phyloP scores from a whole-genome alignment of 2,888 invertebrate genomes.

The Andrena minutula region DNA sequence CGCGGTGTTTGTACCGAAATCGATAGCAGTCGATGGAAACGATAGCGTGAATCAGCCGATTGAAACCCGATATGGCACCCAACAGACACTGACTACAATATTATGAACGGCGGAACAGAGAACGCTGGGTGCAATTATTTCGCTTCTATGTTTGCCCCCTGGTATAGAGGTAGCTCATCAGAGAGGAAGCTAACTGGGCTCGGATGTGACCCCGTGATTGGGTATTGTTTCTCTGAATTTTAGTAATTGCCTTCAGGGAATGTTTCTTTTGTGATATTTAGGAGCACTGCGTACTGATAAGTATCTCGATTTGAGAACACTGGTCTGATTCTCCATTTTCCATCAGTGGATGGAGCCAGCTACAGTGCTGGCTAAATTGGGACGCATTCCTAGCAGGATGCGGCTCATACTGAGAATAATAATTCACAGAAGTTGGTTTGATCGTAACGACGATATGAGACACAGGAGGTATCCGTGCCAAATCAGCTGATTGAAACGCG shows the following conservation, averaged over 20 bases:
- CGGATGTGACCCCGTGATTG: too few species aligned
- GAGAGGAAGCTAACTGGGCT: too few species aligned
- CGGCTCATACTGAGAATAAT: not conserved
- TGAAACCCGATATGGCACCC: constrained; percentile 57
- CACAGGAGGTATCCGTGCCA: constrained; percentile 14
- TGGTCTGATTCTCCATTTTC: not conserved
- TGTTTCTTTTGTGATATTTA: too few species aligned
- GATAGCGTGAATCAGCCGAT: constrained; percentile 66
- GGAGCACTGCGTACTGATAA: too few species aligned
- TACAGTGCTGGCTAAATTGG: not conserved
- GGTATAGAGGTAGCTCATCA: too few species aligned
- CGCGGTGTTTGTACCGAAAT: constrained; percentile 48
- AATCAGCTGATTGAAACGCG: constrained; percentile 44
- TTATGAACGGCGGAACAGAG: constrained; percentile 51
- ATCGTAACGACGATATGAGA: constrained; percentile 18
- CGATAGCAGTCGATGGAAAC: constrained; percentile 54
- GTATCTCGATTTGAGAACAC: not conserved
- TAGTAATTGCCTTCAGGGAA: too few species aligned
- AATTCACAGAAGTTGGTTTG: constrained; percentile 31
- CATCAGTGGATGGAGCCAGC: too few species aligned
- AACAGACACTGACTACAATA: constrained; percentile 56
- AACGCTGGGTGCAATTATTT: not conserved
- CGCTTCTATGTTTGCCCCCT: too few species aligned
- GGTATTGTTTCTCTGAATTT: too few species aligned
- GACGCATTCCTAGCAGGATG: not conserved